Conservation (phyloP, 2,888 invertebrate genomes). For the Selenia dentaria region DNA sequence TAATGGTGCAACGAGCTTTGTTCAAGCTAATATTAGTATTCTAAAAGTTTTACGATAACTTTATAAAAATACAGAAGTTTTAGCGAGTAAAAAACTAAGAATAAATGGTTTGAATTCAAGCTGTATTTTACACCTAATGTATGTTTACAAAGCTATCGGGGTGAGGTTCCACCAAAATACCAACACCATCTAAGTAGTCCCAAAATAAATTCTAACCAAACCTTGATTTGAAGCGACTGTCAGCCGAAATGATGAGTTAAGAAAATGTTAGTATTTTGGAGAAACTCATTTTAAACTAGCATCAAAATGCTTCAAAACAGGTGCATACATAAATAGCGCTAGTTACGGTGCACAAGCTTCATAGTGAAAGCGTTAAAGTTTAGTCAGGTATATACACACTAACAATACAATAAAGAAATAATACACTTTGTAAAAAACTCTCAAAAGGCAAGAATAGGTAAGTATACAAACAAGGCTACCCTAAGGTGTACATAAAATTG, state of each 20-base stretch:
- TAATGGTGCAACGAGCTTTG: conserved; percentile 67
- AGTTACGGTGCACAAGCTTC: conserved; percentile 67
- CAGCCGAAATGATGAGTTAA: conserved; percentile 46
- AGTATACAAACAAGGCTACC: conserved; percentile 20
- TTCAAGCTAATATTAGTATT: conserved; percentile 65
- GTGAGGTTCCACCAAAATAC: conserved; percentile 81
- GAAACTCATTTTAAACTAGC: conserved; percentile 51
- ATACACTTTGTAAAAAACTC: conserved; percentile 12
- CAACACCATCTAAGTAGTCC: conserved; percentile 75
- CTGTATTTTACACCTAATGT: conserved; percentile 31
- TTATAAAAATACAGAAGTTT: conserved; percentile 61
- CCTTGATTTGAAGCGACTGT: conserved; percentile 61
- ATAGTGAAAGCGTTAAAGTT: conserved; percentile 61
- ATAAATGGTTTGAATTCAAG: conserved; percentile 3
- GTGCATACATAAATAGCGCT: conserved; percentile 59
- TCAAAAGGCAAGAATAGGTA: conserved; percentile 5
- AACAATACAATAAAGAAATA: conserved; percentile 29
- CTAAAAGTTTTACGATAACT: conserved; percentile 16
- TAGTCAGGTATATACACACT: conserved; percentile 44
- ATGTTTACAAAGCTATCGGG: conserved; percentile 65
- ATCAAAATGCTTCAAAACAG: conserved; percentile 38
- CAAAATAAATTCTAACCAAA: conserved; percentile 50
- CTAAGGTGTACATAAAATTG: conserved; percentile 17
- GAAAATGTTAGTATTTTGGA: conserved; percentile 83
- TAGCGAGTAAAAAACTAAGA: conserved; percentile 1